Conservation (phyloP, 2,113 vertebrate genomes). For the Beaufortia kweichowensis region DNA sequence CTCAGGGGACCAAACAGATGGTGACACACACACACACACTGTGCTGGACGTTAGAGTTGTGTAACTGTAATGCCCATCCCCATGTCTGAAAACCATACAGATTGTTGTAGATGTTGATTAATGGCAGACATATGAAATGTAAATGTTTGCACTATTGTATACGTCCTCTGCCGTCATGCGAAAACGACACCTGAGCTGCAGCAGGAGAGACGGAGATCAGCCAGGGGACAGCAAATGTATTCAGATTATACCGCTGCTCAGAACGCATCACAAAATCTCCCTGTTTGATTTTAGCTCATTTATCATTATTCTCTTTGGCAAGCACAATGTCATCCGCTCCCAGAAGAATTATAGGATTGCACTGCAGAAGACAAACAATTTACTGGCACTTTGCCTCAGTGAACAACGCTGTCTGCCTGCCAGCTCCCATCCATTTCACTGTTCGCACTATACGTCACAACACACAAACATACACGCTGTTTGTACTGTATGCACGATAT, state of each 20-base stretch:
- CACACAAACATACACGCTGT: conserved; percentile 9
- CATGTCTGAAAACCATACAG: conserved; percentile 38
- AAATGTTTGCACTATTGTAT: conserved; percentile 48
- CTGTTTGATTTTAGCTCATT: conserved; percentile 78
- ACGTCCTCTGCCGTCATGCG: conserved; percentile 33
- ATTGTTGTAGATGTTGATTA: conserved; percentile 46
- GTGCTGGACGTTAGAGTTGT: conserved; percentile 75
- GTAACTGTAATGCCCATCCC: neutral
- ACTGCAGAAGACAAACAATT: conserved; percentile 85
- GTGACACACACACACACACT: conserved; percentile 73
- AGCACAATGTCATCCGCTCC: conserved; percentile 79
- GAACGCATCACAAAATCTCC: conserved; percentile 74
- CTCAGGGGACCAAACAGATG: conserved; percentile 82
- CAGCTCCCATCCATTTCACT: conserved; percentile 79
- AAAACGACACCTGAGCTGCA: conserved; percentile 51
- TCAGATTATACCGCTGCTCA: conserved; percentile 70
- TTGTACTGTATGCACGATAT: neutral
- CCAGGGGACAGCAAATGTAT: conserved; percentile 64
- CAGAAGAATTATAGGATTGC: conserved; percentile 82
- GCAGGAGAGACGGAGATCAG: conserved; percentile 41
- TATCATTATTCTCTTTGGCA: conserved; percentile 85
- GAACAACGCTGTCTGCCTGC: conserved; percentile 79
- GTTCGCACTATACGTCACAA: conserved; percentile 40
- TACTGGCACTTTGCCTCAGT: conserved; percentile 85
- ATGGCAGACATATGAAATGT: conserved; percentile 44